These are phyloP conservation scores for Zaprionus taronus DNA, from an alignment of 1,140 invertebrate genomes.

Conservation along the genomic window DNA sequence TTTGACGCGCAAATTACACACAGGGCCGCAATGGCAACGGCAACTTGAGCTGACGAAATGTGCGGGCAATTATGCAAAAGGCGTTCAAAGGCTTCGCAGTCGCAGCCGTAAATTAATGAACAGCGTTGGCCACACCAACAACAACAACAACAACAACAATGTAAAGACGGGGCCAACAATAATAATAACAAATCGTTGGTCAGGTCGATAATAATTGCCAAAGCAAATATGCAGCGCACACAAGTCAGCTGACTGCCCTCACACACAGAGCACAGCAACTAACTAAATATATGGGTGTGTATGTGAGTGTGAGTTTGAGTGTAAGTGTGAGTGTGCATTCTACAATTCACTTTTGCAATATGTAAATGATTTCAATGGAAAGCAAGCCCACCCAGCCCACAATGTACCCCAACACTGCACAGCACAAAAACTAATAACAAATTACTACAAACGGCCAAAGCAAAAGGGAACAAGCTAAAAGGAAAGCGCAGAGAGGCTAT, in stretches of 20 bases:
- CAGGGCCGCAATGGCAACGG: constrained; percentile 21
- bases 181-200: constrained; percentile 76
- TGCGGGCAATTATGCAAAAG: constrained; percentile 67
- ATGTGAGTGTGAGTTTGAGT: constrained; percentile 1
- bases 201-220: constrained; percentile 72
- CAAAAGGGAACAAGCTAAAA: constrained; percentile 50
- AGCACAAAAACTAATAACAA: constrained; percentile 76
- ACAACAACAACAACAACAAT: constrained; percentile 25
- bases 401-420: constrained; percentile 8
- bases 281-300: constrained; percentile 22
- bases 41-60: constrained; percentile 52
- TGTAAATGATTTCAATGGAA: constrained; percentile 82
- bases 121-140: constrained; percentile 20
- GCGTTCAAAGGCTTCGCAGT: constrained; percentile 28
- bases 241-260: constrained; percentile 38
- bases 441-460: constrained; percentile 67
- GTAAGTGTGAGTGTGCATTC: constrained; percentile 25
- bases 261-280: background rate
- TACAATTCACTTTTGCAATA: constrained; percentile 67
- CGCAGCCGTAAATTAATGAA: constrained; percentile 19
- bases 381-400: constrained; percentile 25
- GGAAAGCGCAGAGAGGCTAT: background rate
- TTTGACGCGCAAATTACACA: constrained; percentile 68
- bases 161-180: constrained; percentile 42
- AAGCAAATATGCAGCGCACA: constrained; percentile 64